Evolutionary conservation across 1,140 invertebrate genomes (phyloP).

Genomic region (Philotrypesis tridentata): DNA sequence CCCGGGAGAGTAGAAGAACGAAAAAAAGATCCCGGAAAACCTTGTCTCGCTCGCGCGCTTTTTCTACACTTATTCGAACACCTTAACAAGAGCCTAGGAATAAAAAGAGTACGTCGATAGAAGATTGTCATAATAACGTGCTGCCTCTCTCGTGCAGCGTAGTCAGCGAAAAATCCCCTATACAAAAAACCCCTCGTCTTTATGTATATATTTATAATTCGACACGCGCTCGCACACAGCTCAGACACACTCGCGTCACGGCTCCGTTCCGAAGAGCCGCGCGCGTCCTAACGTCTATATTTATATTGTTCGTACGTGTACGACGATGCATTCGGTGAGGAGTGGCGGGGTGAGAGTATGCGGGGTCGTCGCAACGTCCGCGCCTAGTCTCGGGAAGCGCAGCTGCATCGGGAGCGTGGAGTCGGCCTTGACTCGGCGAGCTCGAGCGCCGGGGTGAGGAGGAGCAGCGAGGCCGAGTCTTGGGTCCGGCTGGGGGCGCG

Average conservation of each 20-base stretch:
- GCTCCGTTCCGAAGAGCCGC: not conserved
- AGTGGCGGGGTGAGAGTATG: not conserved
- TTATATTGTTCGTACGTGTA: not conserved
- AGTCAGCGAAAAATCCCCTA: not conserved
- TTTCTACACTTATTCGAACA: slow-evolving; percentile 51
- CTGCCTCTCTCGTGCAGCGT: slow-evolving; percentile 7
- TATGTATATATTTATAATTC: slow-evolving; percentile 18
- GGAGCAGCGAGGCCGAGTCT: not conserved
- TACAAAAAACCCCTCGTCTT: slow-evolving; percentile 36
- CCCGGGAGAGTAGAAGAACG: not conserved
- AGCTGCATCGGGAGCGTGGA: not conserved
- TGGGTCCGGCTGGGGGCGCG: not conserved
- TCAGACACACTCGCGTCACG: not conserved
- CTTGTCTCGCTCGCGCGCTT: not conserved
- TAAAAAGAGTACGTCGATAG: slow-evolving; percentile 61
- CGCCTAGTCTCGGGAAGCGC: not conserved
- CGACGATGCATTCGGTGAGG: too few relatives aligned
- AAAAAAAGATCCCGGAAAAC: not conserved
- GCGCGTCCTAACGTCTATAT: not conserved
- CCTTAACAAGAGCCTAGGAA: slow-evolving; percentile 60
- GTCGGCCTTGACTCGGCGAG: not conserved
- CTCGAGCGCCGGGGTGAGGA: not conserved
- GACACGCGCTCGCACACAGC: too few relatives aligned
- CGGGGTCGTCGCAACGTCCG: not conserved
- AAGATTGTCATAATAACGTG: slow-evolving; percentile 69